Percentiles rank a stretch among this genome's conserved stretches.
Evolutionary conservation across 2,797 vertebrate genomes (phyloP).

Genomic region (Pristis pectinata): DNA sequence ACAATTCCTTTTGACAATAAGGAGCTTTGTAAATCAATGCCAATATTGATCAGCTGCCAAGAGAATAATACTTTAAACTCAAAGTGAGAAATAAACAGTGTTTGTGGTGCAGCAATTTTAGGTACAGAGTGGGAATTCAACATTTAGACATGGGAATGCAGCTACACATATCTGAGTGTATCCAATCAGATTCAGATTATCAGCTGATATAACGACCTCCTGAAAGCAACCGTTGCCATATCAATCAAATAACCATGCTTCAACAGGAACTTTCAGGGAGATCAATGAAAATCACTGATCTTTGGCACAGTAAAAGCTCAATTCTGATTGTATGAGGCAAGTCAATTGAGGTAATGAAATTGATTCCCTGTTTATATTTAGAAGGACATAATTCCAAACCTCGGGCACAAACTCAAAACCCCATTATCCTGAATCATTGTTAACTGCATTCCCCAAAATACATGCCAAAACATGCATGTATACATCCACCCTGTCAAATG

Average conservation of each 20-base stretch:
- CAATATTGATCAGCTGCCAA: background rate
- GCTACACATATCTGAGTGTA: background rate
- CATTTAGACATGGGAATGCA: background rate
- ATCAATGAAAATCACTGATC: background rate
- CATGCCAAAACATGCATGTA: background rate
- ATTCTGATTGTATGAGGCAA: background rate
- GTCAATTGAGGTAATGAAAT: background rate
- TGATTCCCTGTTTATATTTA: background rate
- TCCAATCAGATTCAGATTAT: background rate
- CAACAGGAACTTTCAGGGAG: background rate
- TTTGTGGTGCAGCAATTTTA: background rate
- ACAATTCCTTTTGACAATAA: background rate
- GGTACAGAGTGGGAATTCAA: background rate
- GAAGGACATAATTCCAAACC: background rate
- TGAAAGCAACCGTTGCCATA: background rate
- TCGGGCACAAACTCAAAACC: background rate
- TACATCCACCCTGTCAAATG: background rate
- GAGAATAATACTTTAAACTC: background rate
- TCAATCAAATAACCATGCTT: background rate
- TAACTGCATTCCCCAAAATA: background rate
- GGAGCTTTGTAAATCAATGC: background rate
- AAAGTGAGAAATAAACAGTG: background rate
- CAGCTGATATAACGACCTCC: background rate
- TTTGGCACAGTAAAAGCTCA: background rate
- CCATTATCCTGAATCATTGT: background rate